phyloP scores from a whole-genome alignment of 2,797 vertebrate genomes.

The Megaceryle alcyon region DNA sequence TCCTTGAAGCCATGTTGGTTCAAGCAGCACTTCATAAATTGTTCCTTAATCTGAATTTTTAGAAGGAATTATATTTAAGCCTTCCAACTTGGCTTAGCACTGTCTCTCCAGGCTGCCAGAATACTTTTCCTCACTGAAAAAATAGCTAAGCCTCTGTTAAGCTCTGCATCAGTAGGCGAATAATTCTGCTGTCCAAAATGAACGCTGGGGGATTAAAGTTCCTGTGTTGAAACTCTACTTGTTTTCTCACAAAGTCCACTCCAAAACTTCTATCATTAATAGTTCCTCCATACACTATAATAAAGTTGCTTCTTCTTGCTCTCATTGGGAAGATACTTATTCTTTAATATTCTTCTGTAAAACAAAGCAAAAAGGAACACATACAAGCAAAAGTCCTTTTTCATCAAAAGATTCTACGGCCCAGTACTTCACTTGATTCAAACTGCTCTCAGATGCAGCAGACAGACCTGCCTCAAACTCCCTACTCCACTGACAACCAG shows the following conservation, averaged over 20 bases:
- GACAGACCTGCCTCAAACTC: not conserved
- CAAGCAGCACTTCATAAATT: conserved; percentile 65
- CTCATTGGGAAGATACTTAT: not conserved
- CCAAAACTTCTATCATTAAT: not conserved
- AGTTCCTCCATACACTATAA: not conserved
- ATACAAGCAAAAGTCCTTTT: not conserved
- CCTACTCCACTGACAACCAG: not conserved
- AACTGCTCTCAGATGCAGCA: not conserved
- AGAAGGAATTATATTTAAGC: conserved; percentile 49
- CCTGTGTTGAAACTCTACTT: not conserved
- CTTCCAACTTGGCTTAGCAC: conserved; percentile 64
- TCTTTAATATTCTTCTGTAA: not conserved
- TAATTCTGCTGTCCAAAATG: conserved; percentile 38
- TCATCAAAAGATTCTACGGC: not conserved
- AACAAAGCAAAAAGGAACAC: not conserved
- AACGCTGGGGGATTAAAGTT: conserved; percentile 16
- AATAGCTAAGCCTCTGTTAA: conserved; percentile 60
- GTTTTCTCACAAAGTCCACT: conserved; percentile 3
- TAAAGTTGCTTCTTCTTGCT: not conserved
- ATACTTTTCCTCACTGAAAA: conserved; percentile 37
- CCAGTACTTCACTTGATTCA: not conserved
- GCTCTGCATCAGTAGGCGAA: conserved; percentile 24
- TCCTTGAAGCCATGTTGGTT: conserved; percentile 49
- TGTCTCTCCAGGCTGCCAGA: conserved; percentile 42
- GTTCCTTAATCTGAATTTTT: conserved; percentile 63